Evolutionary conservation across 2,113 vertebrate genomes (phyloP), one percentile per base, ranked within the genome.

Genomic region (Xenus cinereus): DNA sequence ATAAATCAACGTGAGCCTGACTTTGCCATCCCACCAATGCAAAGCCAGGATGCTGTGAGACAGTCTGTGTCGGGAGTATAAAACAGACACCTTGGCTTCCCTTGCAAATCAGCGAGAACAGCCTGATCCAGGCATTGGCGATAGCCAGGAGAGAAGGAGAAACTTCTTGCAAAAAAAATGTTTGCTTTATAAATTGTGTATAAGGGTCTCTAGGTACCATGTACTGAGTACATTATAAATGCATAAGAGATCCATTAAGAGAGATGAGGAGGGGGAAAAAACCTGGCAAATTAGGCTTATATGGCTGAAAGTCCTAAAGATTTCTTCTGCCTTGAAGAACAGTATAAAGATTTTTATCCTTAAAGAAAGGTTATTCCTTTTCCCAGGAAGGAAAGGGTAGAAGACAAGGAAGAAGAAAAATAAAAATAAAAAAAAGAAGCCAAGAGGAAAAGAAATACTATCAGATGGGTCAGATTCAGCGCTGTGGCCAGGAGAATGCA

Each of bases 181-280:
- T 92, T 95, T 95, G 83, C 73, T 93, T 76, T 89, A 86, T 96
- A 84, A 97, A 94, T 96, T 92, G 39, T 94, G 87, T 41, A 89
- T 95, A 53, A 84, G 39, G 24, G 30, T 89, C 90, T 50, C 83
- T 82, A 46, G 95, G 26, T 89, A 79, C 76, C 43, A 0, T 20
- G 62, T 94, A 60, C 92, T 66, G 53, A 75, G 53, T 75, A 68
- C 69, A 95, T 96, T 87, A 96, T 68, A 95, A 95, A 95, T 96
- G 89, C 69, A 82, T 95, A 90, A 92, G 86, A 87, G 83, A 87
- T 88, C 90, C 96, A 96, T 96, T 96, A 94, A 78, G 90, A 86
- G 62, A 82, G 53, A 75, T 64, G 68, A 19, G 60, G 62, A 9
- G 17, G 4, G 37, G 4, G 37, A 1, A 1, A 4, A 26, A 24